Conservation (phyloP, 2,888 invertebrate species). For the Drosophila subquinaria region DNA sequence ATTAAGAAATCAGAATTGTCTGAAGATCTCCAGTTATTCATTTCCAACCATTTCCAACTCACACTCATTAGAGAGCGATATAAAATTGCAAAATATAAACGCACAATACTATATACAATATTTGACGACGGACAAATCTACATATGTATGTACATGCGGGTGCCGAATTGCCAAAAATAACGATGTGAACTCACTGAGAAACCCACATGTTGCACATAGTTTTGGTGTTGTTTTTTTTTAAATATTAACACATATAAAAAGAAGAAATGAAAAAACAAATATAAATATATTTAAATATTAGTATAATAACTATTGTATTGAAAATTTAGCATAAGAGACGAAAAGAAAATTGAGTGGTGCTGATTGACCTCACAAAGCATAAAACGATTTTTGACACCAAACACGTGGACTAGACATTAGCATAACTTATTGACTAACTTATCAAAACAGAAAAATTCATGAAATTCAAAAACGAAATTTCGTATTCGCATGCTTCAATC, state of each 20-base stretch:
- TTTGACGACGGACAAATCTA: not conserved
- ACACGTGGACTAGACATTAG: not conserved
- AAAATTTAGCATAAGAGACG: not conserved
- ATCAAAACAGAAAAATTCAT: conserved; percentile 1
- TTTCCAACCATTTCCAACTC: no score
- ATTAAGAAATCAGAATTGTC: no score
- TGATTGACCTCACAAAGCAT: not conserved
- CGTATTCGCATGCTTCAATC: not conserved
- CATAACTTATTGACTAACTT: not conserved
- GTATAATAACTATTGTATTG: no score
- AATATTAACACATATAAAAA: no score
- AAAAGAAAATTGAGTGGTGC: not conserved
- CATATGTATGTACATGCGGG: no score
- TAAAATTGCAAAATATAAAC: no score
- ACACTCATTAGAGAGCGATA: no score
- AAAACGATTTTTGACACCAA: not conserved
- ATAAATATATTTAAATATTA: no score
- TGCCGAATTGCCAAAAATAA: not conserved
- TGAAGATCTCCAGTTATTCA: no score
- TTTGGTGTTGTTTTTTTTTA: no score
- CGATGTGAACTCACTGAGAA: not conserved
- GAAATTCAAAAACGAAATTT: conserved; percentile 5
- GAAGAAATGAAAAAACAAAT: no score
- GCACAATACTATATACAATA: no score
- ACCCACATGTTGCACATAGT: not conserved